Base-by-base conservation (phyloP, 2,113 vertebrate species). In the Nycticebus coucang region DNA sequence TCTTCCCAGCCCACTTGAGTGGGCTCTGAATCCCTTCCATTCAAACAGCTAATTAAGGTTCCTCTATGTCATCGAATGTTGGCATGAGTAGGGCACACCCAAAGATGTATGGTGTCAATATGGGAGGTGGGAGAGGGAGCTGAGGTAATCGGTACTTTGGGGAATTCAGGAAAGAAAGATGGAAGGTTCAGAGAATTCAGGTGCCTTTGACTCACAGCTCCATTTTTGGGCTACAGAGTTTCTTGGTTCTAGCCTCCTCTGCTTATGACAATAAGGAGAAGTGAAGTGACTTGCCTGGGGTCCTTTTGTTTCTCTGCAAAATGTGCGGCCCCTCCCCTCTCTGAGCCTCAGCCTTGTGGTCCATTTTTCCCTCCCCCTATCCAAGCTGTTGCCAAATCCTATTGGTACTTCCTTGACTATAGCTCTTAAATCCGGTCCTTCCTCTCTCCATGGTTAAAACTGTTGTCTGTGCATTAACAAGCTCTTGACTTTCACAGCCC, bases 391-490 rank as follows among this genome's bases (percentile, higher is more conserved):
- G 97, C 84, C 93, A 95, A 18, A 95, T 93, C 74, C 87, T 4
- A 0, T 13, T 5, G n/a, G 45, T 78, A 92, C 87, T 88, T 97
- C 59, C 97, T 92, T 1, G 24, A 71, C 91, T 33, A 41, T 75
- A 86, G 89, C 86, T 94, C 59, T 93, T 64, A 95, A 83, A 97
- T 87, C 95, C 13, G 4, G 93, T 22, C 93, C 89, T 92, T 94
- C 91, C 96, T 89, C 91, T 92, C 93, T 88, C 88, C 75, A 30
- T 89, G 2, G 15, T 93, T 91, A 91, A 96, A 96, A 90, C 53
- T 0, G 10, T 97, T 97, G 93, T 96, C 95, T 95, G 96, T 77
- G 97, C 97, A 97, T 98, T 97, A 98, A 97, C 96, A 92, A 97
- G 95, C 93, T 92, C 91, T 95, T 95, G 96, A 95, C 96, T 97